These are phyloP conservation scores for Caenorhabditis tropicalis DNA, from an alignment of 1,140 invertebrate genomes.

Conservation along the genomic window DNA sequence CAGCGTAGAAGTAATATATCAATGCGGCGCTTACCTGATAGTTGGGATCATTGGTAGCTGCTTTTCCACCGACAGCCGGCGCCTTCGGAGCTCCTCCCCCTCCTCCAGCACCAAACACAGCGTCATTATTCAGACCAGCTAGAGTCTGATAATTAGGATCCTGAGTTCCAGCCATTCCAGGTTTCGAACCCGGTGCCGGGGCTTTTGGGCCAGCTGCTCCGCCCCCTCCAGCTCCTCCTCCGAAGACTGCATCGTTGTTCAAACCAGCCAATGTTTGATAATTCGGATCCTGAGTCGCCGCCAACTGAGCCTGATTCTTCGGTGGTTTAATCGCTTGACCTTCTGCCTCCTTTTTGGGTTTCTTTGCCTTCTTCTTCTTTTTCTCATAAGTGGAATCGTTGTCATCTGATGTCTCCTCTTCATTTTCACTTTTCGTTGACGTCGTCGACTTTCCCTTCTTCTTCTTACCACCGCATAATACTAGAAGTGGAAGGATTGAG, in stretches of 20 bases:
- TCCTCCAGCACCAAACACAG: background rate
- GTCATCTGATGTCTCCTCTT: background rate
- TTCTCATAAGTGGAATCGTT: background rate
- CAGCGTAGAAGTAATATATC: no score
- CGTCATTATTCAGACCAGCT: background rate
- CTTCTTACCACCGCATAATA: background rate
- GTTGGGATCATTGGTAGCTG: constrained; percentile 16
- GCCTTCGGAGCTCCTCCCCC: background rate
- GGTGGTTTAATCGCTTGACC: background rate
- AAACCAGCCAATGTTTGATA: constrained; percentile 38
- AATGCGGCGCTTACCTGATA: no score
- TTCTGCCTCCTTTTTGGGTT: background rate
- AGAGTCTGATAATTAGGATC: constrained; percentile 37
- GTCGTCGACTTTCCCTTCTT: background rate
- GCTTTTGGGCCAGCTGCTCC: background rate
- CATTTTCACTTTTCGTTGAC: background rate
- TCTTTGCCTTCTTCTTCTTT: constrained; percentile 11
- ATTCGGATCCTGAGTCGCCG: constrained; percentile 1
- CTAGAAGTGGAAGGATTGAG: background rate
- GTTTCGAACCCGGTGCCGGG: background rate
- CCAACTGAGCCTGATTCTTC: background rate
- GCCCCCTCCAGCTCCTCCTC: background rate
- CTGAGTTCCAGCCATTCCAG: background rate
- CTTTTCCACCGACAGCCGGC: background rate
- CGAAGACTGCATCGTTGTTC: constrained; percentile 3